phyloP scores from a whole-genome alignment of 2,113 vertebrate genomes.

The Chrysemys picta region DNA sequence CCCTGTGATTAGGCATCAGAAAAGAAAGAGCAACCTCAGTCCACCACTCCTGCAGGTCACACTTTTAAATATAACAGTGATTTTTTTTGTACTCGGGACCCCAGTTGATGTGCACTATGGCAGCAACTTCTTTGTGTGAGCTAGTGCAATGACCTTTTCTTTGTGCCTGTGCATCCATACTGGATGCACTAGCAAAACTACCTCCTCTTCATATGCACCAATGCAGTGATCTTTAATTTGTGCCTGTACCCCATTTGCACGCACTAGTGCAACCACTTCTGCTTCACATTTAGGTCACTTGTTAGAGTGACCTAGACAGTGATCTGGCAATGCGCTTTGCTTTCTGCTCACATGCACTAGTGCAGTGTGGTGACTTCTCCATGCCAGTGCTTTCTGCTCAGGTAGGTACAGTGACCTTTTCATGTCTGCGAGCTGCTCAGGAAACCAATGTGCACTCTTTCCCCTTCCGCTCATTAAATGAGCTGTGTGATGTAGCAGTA shows the following conservation, averaged over 20 bases:
- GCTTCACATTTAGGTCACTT: background rate
- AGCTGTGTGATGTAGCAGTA: constrained; percentile 42
- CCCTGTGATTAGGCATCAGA: background rate
- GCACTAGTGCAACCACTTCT: background rate
- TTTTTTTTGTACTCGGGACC: background rate
- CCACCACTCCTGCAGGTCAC: background rate
- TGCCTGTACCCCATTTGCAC: background rate
- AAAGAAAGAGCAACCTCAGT: background rate
- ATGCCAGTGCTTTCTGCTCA: background rate
- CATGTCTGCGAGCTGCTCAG: background rate
- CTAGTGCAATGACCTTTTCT: background rate
- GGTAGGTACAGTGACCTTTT: constrained; percentile 33
- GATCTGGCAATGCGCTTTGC: background rate
- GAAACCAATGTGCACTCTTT: background rate
- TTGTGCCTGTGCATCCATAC: background rate
- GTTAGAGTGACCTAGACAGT: no score
- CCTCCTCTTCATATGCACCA: fast-evolving
- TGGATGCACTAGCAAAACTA: no score
- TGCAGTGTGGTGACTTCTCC: background rate
- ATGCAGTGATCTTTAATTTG: background rate
- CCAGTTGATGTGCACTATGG: fast-evolving
- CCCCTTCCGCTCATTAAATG: constrained; percentile 26
- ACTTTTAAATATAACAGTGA: no score
- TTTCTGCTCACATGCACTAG: background rate
- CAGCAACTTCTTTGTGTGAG: background rate